Evolutionary conservation across 2,113 vertebrate species (phyloP).

Genomic region (Alouatta palliata): DNA sequence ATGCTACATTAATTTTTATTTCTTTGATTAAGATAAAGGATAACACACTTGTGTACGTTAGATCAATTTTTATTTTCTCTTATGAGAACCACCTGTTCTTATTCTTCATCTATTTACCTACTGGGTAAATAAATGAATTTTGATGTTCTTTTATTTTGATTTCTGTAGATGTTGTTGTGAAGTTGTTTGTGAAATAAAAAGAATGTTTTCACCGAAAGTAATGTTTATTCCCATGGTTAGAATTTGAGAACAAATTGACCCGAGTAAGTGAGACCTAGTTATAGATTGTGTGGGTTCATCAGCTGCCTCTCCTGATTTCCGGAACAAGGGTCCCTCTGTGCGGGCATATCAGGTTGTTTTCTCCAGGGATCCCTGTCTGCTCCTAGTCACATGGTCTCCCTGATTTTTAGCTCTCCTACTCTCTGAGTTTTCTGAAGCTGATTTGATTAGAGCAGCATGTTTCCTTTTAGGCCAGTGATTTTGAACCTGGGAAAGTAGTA

Average conservation of each 20-base stretch:
- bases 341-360: neutral
- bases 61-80: slow-evolving; percentile 14
- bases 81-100: slow-evolving; percentile 46
- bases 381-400: neutral
- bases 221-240: neutral
- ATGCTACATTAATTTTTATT: slow-evolving; percentile 16
- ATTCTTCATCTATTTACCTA: neutral
- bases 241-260: slow-evolving; percentile 11
- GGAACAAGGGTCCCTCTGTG: neutral
- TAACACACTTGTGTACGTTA: neutral
- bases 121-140: neutral
- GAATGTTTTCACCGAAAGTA: neutral
- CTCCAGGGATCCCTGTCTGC: neutral
- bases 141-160: slow-evolving; percentile 50
- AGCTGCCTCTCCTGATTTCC: neutral
- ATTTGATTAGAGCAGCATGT: neutral
- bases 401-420: neutral
- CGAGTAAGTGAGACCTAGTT: neutral
- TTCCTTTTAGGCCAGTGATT: neutral
- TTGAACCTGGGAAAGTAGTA: neutral
- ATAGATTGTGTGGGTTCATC: neutral
- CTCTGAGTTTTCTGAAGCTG: neutral
- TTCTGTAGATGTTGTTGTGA: slow-evolving; percentile 39
- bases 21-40: slow-evolving; percentile 27
- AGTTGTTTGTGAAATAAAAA: slow-evolving; percentile 44